A percentile compares a stretch with the other conserved stretches of the same genome.
Conservation (phyloP, 37 sponge, comb jelly and placozoan genomes). For the Tethya wilhelma region DNA sequence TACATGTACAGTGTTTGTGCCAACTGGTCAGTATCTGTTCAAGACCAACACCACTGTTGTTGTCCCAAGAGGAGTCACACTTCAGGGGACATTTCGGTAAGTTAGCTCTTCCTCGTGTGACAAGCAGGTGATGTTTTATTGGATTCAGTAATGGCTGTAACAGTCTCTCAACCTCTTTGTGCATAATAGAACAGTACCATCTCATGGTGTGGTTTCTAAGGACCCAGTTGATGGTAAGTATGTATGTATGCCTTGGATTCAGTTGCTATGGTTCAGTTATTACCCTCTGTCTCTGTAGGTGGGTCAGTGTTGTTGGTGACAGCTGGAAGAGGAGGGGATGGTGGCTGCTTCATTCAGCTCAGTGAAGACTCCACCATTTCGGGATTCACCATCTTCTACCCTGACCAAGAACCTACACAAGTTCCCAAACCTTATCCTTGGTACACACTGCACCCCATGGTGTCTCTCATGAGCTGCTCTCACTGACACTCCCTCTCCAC, state of each 20-base stretch:
- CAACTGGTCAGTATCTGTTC: conserved; percentile 24
- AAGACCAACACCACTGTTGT: neutral
- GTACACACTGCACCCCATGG: neutral
- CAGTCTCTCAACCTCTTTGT: neutral
- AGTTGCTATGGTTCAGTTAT: too few relatives aligned
- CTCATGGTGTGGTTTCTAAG: neutral
- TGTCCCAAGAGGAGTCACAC: conserved; percentile 35
- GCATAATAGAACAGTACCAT: conserved; percentile 18
- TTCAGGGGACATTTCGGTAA: conserved; percentile 36
- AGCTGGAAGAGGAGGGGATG: conserved; percentile 14
- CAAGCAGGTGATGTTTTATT: too few relatives aligned
- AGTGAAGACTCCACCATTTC: conserved; percentile 24
- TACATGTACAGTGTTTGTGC: conserved; percentile 17
- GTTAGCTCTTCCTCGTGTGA: too few relatives aligned
- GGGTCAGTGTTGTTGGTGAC: conserved; percentile 27
- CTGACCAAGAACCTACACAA: conserved; percentile 28
- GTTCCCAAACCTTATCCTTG: conserved; percentile 52
- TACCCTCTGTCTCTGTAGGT: conserved; percentile 16
- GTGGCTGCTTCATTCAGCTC: conserved; percentile 40
- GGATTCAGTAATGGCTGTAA: too few relatives aligned
- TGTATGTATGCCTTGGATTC: neutral
- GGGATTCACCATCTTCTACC: conserved; percentile 61
- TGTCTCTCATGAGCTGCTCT: too few relatives aligned
- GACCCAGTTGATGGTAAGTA: conserved; percentile 12
- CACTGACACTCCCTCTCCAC: too few relatives aligned